Percentiles rank a stretch among this genome's conserved stretches.
Conservation (phyloP, 2,888 invertebrate genomes). For the Empis stercorea region DNA sequence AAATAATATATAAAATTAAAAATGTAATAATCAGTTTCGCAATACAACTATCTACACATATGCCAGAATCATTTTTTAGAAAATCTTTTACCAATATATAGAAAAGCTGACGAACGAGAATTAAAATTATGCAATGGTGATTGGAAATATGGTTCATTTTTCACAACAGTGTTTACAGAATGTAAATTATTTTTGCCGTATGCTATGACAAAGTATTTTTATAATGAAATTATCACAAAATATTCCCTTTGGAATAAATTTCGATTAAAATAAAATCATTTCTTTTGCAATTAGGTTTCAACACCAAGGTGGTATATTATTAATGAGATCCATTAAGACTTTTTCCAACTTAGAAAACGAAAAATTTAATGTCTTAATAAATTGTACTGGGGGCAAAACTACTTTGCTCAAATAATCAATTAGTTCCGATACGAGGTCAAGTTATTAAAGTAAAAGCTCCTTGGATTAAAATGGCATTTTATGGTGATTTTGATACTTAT, state of each 20-base stretch:
- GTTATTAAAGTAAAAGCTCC: slow-evolving; percentile 70
- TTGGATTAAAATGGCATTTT: slow-evolving; percentile 81
- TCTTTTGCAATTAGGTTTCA: slow-evolving; percentile 38
- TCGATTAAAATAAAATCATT: no score
- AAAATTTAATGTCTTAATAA: slow-evolving; percentile 59
- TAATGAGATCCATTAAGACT: slow-evolving; percentile 42
- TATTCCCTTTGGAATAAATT: no score
- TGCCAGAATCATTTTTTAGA: slow-evolving; percentile 64
- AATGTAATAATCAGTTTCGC: no score
- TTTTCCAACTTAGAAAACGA: slow-evolving; percentile 45
- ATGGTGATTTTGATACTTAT: slow-evolving; percentile 75
- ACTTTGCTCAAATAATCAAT: slow-evolving; percentile 58
- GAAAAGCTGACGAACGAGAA: slow-evolving; percentile 59
- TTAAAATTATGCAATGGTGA: slow-evolving; percentile 53
- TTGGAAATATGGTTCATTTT: slow-evolving; percentile 76
- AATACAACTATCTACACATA: background rate
- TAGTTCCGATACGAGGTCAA: slow-evolving; percentile 76
- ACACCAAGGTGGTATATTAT: slow-evolving; percentile 48
- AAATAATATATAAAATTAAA: background rate
- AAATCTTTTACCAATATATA: slow-evolving; percentile 60
- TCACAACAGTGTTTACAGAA: slow-evolving; percentile 65
- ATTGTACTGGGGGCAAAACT: slow-evolving; percentile 70
- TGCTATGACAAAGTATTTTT: slow-evolving; percentile 51
- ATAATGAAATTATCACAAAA: background rate
- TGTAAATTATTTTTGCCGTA: slow-evolving; percentile 65